Base-by-base conservation (phyloP, 1,140 invertebrate genomes). In the Euura saliciscinereae region DNA sequence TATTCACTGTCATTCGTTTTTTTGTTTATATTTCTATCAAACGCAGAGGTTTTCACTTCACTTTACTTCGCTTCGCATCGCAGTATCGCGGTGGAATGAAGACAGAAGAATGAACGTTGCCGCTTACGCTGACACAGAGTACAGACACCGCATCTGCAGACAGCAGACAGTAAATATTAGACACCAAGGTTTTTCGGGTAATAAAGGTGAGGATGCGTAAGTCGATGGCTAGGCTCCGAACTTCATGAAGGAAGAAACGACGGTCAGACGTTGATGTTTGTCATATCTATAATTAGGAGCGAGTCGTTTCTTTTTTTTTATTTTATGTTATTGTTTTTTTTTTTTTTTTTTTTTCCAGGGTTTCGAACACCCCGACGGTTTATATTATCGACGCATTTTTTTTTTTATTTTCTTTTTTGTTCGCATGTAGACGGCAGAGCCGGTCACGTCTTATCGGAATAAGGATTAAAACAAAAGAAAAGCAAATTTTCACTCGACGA, bases 401-500 rank as follows among this genome's bases (percentile, higher is more conserved):
- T 2, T 8, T 66, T 43, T 66, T 66, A 66, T 42, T 42, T 42
- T 8, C 2, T 66, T 66, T 8, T 43, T 66, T 66, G 43, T 2
- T 43, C 66, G 6, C 7, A 66, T 66, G 28, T 28, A 28, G 28
- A 28, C 1, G 28, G 28, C 28, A 28, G 28, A 28, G 28, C 28
- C 28, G 28, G 28, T 28, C 28, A 28, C 28, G 28, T 28, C 28
- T 28, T 59, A 3, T 6, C 51, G 4, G 10, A 69, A 11, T 44
- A 70, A 70, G n/a, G 69, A 43, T 28, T 65, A 73, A 74, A 70
- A 66, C 43, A 65, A 73, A 28, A 66, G 6, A 68, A 70, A 66
- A 72, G 42, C 13, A 66, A 66, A 72, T 28, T 28, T 67, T 73
- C 76, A 79, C 79, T 71, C 73, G 70, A 71, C 44, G 68, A 65